phyloP scores from a whole-genome alignment of 2,888 invertebrate genomes.

The Dasypogon diadema region DNA sequence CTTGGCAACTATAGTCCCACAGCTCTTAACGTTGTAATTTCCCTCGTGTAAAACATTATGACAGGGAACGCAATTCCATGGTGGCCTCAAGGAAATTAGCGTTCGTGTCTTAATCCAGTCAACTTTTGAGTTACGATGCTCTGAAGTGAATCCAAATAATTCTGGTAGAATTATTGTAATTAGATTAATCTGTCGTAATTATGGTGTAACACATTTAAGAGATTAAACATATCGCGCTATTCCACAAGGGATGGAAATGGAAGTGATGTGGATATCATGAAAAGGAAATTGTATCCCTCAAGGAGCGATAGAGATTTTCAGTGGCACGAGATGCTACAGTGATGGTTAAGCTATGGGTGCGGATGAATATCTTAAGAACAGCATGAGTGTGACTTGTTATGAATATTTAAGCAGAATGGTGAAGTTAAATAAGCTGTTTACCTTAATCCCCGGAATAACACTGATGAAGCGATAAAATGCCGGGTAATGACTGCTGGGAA shows the following conservation, averaged over 20 bases:
- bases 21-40: not conserved
- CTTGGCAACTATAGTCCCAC: not conserved
- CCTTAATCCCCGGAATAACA: slow-evolving; percentile 24
- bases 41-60: slow-evolving; percentile 17
- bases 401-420: slow-evolving; percentile 14
- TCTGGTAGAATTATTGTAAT: slow-evolving; percentile 32
- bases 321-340: not conserved
- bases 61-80: slow-evolving; percentile 7
- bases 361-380: slow-evolving; percentile 5
- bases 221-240: slow-evolving; percentile 37
- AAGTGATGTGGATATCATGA: not conserved
- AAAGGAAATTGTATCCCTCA: not conserved
- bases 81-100: slow-evolving; percentile 12
- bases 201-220: slow-evolving; percentile 40
- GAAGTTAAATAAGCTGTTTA: slow-evolving; percentile 24
- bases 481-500: slow-evolving; percentile 8
- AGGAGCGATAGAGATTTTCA: not conserved
- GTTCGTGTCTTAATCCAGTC: slow-evolving; percentile 30
- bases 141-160: slow-evolving; percentile 37
- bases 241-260: slow-evolving; percentile 1
- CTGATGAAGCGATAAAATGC: slow-evolving; percentile 33
- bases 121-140: slow-evolving; percentile 22
- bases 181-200: slow-evolving; percentile 37
- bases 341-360: not conserved
- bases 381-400: slow-evolving; percentile 3